Conservation (phyloP, 2,113 vertebrate species). For the Bombycilla garrulus region DNA sequence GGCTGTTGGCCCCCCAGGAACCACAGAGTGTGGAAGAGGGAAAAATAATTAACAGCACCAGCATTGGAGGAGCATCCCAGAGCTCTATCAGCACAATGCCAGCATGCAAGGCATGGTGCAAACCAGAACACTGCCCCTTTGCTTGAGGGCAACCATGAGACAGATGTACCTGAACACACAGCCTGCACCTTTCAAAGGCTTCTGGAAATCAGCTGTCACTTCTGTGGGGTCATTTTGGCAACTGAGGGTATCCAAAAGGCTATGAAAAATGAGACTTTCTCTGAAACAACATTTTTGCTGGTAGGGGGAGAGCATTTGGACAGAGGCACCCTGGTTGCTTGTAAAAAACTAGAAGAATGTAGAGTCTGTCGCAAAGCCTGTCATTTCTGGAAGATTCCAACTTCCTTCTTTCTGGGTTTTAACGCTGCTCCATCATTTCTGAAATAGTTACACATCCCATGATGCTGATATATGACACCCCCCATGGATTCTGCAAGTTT, state of each 20-base stretch:
- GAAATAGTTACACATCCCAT: background rate
- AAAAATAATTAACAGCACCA: background rate
- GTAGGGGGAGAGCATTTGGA: background rate
- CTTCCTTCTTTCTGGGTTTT: background rate
- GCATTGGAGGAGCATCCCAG: background rate
- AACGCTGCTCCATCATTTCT: background rate
- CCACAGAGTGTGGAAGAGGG: background rate
- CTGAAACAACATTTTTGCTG: background rate
- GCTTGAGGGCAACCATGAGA: accelerated
- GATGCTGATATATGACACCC: background rate
- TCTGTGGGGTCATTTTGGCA: background rate
- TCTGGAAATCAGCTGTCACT: background rate
- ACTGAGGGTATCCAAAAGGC: background rate
- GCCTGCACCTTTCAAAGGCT: background rate
- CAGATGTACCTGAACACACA: background rate
- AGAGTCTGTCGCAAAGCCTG: background rate
- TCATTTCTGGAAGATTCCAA: background rate
- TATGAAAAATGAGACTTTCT: background rate
- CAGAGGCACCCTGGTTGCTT: background rate
- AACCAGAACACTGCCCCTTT: background rate
- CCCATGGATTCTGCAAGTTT: background rate
- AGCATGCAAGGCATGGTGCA: background rate
- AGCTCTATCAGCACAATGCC: background rate
- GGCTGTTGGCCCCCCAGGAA: background rate
- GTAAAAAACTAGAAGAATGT: background rate